A percentile compares a stretch with the other conserved stretches of the same genome.
phyloP scores from a whole-genome alignment of 2,888 invertebrate species.

The Hanleya hanleyi region DNA sequence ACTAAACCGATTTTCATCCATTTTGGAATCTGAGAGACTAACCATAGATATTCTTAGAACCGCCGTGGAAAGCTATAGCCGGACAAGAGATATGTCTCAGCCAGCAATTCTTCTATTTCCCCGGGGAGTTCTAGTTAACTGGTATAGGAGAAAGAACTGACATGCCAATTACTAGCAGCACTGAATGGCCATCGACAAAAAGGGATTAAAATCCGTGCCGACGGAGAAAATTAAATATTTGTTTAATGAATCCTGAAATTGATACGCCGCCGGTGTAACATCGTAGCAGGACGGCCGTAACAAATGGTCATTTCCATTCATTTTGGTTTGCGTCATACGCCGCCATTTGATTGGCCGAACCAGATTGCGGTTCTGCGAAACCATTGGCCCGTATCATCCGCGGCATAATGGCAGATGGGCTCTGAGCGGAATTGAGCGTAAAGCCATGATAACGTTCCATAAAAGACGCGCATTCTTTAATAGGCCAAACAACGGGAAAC shows the following conservation, averaged over 20 bases:
- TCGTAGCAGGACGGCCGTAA: background rate
- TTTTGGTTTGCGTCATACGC: conserved; percentile 1
- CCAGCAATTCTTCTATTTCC: too few species aligned
- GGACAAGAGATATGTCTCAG: too few species aligned
- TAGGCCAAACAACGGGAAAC: background rate
- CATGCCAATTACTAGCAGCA: background rate
- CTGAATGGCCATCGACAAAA: background rate
- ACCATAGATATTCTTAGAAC: too few species aligned
- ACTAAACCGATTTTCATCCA: background rate
- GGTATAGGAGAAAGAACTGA: background rate
- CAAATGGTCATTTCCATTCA: conserved; percentile 5
- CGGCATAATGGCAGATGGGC: background rate
- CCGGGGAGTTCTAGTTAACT: background rate
- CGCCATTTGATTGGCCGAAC: background rate
- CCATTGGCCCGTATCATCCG: conserved; percentile 1
- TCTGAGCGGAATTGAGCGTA: background rate
- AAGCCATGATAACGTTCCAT: background rate
- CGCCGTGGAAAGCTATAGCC: too few species aligned
- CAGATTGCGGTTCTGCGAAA: background rate
- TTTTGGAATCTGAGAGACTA: too few species aligned
- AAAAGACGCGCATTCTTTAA: background rate
- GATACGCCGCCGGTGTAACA: conserved; percentile 4
- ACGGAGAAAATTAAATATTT: conserved; percentile 4
- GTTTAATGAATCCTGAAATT: conserved; percentile 11
- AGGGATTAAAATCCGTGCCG: background rate